These are phyloP conservation scores for Lasioglossum calceatum DNA, from an alignment of 2,888 invertebrate genomes.

Conservation along the genomic window DNA sequence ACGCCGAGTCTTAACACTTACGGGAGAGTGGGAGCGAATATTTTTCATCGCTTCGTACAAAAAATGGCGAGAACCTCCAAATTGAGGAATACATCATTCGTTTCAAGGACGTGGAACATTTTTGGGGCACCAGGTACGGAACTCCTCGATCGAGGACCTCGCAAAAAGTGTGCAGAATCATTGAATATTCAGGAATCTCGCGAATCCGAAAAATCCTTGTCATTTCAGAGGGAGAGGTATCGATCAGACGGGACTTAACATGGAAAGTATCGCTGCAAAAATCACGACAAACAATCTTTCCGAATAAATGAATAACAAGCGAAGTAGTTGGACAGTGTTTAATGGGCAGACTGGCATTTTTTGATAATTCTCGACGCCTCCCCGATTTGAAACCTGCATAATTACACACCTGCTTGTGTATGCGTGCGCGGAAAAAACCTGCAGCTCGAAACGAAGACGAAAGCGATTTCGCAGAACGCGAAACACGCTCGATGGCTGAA, in stretches of 20 bases:
- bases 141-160: not conserved
- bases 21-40: too few relatives aligned
- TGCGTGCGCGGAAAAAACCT: not conserved
- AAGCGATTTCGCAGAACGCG: constrained; percentile 4
- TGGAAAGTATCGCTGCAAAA: not conserved
- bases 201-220: not conserved
- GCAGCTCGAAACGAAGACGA: not conserved
- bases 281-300: not conserved
- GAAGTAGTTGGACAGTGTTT: not conserved
- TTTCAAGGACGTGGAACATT: not conserved
- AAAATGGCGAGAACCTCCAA: too few relatives aligned
- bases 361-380: not conserved
- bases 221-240: not conserved
- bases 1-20: too few relatives aligned
- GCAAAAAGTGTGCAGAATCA: not conserved
- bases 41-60: too few relatives aligned
- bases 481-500: not conserved
- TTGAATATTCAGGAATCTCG: not conserved
- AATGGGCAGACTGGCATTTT: not conserved
- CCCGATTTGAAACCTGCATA: not conserved
- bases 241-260: not conserved
- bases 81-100: too few relatives aligned
- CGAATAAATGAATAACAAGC: not conserved
- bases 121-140: not conserved
- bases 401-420: not conserved